Conservation (phyloP, 2,888 invertebrate species). For the Sabatieria punctata region DNA sequence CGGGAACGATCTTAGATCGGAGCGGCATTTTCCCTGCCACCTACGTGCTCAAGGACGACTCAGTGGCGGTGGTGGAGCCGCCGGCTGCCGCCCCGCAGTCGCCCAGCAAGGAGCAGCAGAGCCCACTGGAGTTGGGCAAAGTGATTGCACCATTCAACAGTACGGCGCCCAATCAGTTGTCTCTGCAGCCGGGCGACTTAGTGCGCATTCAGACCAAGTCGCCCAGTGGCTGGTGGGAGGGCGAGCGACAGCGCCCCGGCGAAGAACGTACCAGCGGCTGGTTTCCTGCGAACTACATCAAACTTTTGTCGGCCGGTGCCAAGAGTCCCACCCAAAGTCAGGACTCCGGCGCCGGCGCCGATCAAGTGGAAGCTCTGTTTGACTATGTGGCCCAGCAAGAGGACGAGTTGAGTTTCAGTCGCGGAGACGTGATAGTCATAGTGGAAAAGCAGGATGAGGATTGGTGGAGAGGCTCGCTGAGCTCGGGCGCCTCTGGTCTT, state of each 20-base stretch:
- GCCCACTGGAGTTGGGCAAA: conserved; percentile 58
- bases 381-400: conserved; percentile 25
- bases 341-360: not conserved
- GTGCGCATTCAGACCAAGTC: conserved; percentile 92
- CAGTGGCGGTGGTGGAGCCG: too few relatives aligned
- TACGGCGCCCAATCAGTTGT: conserved; percentile 72
- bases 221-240: conserved; percentile 98
- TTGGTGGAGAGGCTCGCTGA: conserved; percentile 26
- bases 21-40: conserved; percentile 92
- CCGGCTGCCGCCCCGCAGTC: not conserved
- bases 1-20: conserved; percentile 62
- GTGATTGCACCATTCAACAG: conserved; percentile 83
- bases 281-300: conserved; percentile 97
- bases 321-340: not conserved
- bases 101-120: not conserved
- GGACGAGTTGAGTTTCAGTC: conserved; percentile 24
- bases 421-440: conserved; percentile 17
- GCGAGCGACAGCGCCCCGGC: conserved; percentile 56
- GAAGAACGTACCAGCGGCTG: conserved; percentile 74
- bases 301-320: conserved; percentile 36
- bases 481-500: conserved; percentile 13
- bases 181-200: conserved; percentile 70
- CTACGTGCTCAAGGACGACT: conserved; percentile 50
- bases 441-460: conserved; percentile 17
- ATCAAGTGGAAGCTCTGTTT: conserved; percentile 17